These are phyloP conservation scores for Protobothrops flavoviridis DNA, from an alignment of 2,113 vertebrate species.

Conservation along the genomic window DNA sequence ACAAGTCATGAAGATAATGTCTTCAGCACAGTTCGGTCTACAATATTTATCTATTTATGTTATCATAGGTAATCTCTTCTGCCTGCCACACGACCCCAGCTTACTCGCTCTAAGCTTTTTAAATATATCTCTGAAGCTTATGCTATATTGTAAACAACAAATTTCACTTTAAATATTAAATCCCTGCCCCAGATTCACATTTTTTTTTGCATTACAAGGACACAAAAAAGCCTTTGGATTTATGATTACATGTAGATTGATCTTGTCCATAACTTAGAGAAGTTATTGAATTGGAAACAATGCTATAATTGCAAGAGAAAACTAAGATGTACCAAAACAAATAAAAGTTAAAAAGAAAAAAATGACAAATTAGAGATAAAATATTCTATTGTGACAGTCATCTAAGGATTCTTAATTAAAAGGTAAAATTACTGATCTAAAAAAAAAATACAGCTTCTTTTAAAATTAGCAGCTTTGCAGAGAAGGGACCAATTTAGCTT, in stretches of 20 bases:
- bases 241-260: not conserved
- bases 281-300: not conserved
- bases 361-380: not conserved
- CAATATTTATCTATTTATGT: not conserved
- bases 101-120: not conserved
- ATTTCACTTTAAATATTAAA: not conserved
- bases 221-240: not conserved
- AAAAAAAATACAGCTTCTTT: not conserved
- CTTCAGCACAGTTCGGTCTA: not conserved
- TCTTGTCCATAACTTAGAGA: not conserved
- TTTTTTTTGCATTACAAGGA: not conserved
- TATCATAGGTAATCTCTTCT: not conserved
- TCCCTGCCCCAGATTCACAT: not conserved
- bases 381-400: not conserved
- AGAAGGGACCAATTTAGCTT: not conserved
- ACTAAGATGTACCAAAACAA: not conserved
- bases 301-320: not conserved
- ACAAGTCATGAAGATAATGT: not conserved
- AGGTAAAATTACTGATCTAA: not conserved
- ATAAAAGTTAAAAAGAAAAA: not conserved
- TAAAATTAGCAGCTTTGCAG: not conserved
- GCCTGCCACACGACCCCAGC: not conserved
- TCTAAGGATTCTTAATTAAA: not conserved
- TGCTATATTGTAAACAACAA: not conserved
- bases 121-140: not conserved